phyloP scores from a whole-genome alignment of 2,888 invertebrate species.

The Mesorhabditis spiculigera region DNA sequence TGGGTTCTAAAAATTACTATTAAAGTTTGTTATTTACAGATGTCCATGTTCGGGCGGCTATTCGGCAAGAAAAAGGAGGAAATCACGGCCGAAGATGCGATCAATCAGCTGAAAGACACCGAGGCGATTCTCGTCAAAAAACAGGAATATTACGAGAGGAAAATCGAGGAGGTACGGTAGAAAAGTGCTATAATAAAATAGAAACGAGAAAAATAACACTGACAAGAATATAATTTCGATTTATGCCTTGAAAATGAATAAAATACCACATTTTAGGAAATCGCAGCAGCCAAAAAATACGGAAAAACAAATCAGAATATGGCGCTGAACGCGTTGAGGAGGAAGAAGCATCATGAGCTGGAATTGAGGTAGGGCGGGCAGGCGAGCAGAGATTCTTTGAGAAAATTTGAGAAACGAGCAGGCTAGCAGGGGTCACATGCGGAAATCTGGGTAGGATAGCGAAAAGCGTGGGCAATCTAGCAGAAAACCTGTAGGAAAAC shows the following conservation, averaged over 20 bases:
- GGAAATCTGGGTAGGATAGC: no score
- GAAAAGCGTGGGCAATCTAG: no score
- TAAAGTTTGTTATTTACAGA: not conserved
- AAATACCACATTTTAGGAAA: conserved; percentile 19
- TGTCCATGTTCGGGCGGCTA: conserved; percentile 4
- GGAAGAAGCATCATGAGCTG: conserved; percentile 37
- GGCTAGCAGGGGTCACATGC: no score
- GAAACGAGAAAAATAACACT: no score
- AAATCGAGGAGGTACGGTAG: conserved; percentile 19
- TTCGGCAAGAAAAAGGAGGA: conserved; percentile 25
- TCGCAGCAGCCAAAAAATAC: conserved; percentile 32
- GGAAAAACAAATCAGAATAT: conserved; percentile 34
- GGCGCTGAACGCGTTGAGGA: conserved; percentile 35
- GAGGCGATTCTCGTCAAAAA: conserved; percentile 38
- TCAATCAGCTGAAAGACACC: conserved; percentile 32
- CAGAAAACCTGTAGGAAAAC: no score
- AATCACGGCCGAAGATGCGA: conserved; percentile 34
- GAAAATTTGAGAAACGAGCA: not conserved
- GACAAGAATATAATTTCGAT: not conserved
- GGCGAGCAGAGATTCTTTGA: not conserved
- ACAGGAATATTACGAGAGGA: conserved; percentile 33
- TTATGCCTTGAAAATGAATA: not conserved
- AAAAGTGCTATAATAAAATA: not conserved
- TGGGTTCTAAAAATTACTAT: not conserved
- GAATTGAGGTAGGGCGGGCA: conserved; percentile 20